phyloP scores from a whole-genome alignment of 2,888 invertebrate genomes.

The Drosophila pegasa region DNA sequence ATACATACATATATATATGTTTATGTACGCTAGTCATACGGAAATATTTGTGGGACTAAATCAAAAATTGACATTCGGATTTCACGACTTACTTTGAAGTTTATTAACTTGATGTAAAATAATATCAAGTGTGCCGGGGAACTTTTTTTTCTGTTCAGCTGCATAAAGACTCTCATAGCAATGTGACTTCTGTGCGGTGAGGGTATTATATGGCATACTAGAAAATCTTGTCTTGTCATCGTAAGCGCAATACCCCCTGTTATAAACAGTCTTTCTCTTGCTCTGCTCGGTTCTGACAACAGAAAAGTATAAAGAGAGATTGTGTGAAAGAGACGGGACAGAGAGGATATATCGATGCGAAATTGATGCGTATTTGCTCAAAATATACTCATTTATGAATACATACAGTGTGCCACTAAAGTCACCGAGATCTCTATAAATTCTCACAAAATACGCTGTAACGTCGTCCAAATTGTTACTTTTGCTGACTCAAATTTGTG shows the following conservation, averaged over 20 bases:
- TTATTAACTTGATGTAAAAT: not conserved
- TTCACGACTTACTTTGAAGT: not conserved
- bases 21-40: not conserved
- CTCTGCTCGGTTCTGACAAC: slow-evolving; percentile 36
- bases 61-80: not conserved
- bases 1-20: not conserved
- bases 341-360: slow-evolving; percentile 24
- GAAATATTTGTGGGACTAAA: not conserved
- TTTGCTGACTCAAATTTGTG: too few relatives aligned
- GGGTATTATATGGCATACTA: slow-evolving; percentile 52
- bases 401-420: too few relatives aligned
- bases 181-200: slow-evolving; percentile 4
- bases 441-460: too few relatives aligned
- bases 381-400: slow-evolving; percentile 29
- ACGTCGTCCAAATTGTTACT: too few relatives aligned
- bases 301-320: slow-evolving; percentile 61
- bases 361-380: slow-evolving; percentile 35
- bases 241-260: slow-evolving; percentile 72
- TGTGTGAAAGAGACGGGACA: not conserved
- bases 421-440: too few relatives aligned
- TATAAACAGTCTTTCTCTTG: slow-evolving; percentile 71
- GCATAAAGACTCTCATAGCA: not conserved
- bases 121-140: not conserved
- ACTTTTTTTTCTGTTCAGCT: not conserved
- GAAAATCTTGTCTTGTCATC: slow-evolving; percentile 68